Base-by-base conservation (phyloP, 53 echinoderm and acorn worm genomes). In the Actinopyga echinites region DNA sequence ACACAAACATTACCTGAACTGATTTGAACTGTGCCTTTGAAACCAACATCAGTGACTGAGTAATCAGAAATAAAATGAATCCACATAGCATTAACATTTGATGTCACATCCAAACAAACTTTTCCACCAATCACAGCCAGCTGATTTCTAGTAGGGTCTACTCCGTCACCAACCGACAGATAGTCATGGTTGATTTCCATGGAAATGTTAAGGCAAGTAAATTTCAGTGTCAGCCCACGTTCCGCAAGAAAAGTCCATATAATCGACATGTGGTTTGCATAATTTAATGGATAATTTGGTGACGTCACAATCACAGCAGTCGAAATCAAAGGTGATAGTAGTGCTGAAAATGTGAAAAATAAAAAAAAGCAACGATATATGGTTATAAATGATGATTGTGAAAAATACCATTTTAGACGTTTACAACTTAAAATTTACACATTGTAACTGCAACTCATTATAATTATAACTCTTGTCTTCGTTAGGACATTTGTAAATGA, bases 281-380 rank as follows among this genome's bases (percentile, higher is more conserved):
- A 96, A 83, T 96, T 93, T 32, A 83, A 84, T 25, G 96, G 96
- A 83, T 85, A 93, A 74, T 88, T 73, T 21, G 96, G 96, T 8
- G 93, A 93, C 30, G 89, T 87, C 9, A 96, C 44, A 13, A 71
- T 87, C 7, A 83, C 55, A 3, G 13, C 31, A 54, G 64, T 64
- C 36, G 26, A 87, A 38, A 24, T 74, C 55, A 5, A 83, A 52
- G 20, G 90, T 64, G 45, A 93, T 79, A 49, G 93, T 89, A 90
- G 87, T 85, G 78, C 93, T 96, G 13, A 49, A 49, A 49, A 49
- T 15, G 49, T 49, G 7, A 49, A 49, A 15, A 15, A 49, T 17
- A 49, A 49, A 40, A 49, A 49, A n/a, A n/a, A n/a, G n/a, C n/a
- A n/a, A n/a, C n/a, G n/a, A n/a, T n/a, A n/a, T 15, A 49, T 6